Evolutionary conservation across 2,888 invertebrate species (phyloP).

Genomic region (Macroteleia sp.): DNA sequence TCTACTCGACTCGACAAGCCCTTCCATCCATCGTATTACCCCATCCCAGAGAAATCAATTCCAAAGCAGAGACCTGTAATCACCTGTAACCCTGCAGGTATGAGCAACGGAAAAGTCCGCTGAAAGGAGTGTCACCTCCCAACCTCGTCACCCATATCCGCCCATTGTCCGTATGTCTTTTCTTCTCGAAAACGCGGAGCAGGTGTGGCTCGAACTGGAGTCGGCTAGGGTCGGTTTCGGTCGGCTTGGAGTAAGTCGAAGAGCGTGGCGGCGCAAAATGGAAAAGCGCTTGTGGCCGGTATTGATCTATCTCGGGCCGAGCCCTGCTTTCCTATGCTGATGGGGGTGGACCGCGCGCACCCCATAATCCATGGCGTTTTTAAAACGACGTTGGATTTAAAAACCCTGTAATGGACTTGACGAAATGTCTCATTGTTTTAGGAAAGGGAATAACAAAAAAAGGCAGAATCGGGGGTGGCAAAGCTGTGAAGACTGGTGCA

Average conservation of each 20-base stretch:
- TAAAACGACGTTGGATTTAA: conserved; percentile 32
- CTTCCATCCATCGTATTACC: neutral
- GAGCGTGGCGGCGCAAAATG: conserved; percentile 47
- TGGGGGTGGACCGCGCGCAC: conserved; percentile 58
- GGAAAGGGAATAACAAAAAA: no score
- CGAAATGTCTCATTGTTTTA: no score
- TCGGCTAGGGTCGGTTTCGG: conserved; percentile 45
- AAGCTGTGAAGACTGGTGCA: no score
- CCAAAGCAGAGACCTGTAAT: no score
- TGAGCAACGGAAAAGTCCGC: neutral
- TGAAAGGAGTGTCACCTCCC: neutral
- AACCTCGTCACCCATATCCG: conserved; percentile 43
- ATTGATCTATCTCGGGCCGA: conserved; percentile 57
- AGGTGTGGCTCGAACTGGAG: conserved; percentile 42
- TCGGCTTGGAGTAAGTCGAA: conserved; percentile 29
- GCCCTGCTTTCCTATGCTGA: conserved; percentile 58
- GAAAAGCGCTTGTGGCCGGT: conserved; percentile 59
- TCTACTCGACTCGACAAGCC: no score
- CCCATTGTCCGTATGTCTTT: conserved; percentile 14
- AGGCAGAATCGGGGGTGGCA: no score
- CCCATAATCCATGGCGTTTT: conserved; percentile 57
- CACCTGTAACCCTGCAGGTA: conserved; percentile 12
- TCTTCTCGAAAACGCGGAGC: conserved; percentile 24
- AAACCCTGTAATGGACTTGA: no score
- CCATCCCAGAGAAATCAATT: no score